Conservation (phyloP, 2,113 vertebrate genomes). For the Hystrix cristata region DNA sequence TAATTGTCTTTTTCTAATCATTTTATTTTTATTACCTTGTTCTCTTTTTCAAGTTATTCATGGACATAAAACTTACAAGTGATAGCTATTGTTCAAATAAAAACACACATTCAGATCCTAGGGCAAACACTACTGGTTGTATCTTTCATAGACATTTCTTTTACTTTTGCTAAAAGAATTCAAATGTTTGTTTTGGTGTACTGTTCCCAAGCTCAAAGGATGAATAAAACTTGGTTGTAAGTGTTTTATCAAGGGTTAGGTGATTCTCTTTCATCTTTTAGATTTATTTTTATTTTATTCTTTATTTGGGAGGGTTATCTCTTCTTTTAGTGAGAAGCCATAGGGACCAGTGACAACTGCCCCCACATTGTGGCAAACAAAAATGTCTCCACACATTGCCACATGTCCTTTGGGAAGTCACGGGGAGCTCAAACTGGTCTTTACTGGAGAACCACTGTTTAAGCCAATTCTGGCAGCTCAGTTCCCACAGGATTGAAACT, state of each 20-base stretch:
- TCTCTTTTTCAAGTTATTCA: not conserved
- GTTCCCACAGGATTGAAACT: not conserved
- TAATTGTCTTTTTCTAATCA: not conserved
- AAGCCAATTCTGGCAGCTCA: not conserved
- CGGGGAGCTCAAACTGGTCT: not conserved
- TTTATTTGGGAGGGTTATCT: not conserved
- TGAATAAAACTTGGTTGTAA: not conserved
- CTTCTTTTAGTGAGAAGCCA: not conserved
- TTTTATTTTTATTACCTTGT: constrained; percentile 1
- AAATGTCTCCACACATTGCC: not conserved
- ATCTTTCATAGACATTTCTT: not conserved
- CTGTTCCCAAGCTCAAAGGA: not conserved
- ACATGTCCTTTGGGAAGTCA: not conserved
- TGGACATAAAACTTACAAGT: not conserved
- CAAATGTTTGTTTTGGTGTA: not conserved
- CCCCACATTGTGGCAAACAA: not conserved
- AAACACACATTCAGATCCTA: not conserved
- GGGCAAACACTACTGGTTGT: not conserved
- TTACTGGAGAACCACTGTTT: not conserved
- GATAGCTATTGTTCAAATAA: not conserved
- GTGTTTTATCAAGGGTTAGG: not conserved
- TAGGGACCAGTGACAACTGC: not conserved
- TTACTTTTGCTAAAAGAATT: not conserved
- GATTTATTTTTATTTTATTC: not conserved
- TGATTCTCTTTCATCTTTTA: not conserved